A percentile compares a stretch with the other conserved stretches of the same genome.
phyloP scores from a whole-genome alignment of 2,888 invertebrate genomes.

The Tetropium fuscum region DNA sequence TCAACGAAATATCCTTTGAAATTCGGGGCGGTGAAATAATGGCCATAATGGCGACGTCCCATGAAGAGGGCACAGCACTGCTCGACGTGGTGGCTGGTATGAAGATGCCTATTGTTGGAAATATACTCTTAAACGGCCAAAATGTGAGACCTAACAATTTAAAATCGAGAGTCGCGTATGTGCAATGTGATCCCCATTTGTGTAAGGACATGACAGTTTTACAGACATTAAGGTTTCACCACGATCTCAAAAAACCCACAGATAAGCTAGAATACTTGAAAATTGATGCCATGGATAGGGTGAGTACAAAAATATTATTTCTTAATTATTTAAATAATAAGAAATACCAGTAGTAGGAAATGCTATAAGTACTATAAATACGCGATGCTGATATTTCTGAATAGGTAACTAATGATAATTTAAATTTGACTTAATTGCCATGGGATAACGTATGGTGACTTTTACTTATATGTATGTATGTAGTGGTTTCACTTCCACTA shows the following conservation, averaged over 20 bases:
- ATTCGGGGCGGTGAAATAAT: slow-evolving; percentile 91
- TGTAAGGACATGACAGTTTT: slow-evolving; percentile 90
- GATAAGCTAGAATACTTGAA: slow-evolving; percentile 73
- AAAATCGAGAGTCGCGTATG: slow-evolving; percentile 79
- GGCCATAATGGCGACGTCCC: slow-evolving; percentile 91
- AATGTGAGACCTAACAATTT: slow-evolving; percentile 79
- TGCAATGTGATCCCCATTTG: slow-evolving; percentile 80
- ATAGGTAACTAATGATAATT: too few relatives aligned
- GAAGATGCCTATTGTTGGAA: slow-evolving; percentile 73
- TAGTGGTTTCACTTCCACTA: too few relatives aligned
- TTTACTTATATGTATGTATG: too few relatives aligned
- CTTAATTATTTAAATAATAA: too few relatives aligned
- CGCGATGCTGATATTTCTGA: too few relatives aligned
- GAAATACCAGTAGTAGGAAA: too few relatives aligned
- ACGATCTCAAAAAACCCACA: slow-evolving; percentile 77
- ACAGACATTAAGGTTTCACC: slow-evolving; percentile 88
- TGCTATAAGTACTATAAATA: too few relatives aligned
- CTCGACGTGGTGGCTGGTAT: slow-evolving; percentile 87
- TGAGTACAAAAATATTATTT: slow-evolving; percentile 60
- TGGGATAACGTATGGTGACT: too few relatives aligned
- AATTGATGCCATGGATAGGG: slow-evolving; percentile 81
- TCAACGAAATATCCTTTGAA: slow-evolving; percentile 84
- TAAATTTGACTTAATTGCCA: too few relatives aligned
- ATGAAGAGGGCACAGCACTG: slow-evolving; percentile 87
- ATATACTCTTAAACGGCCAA: slow-evolving; percentile 89